A percentile compares a stretch with the other conserved stretches of the same genome.
Conservation (phyloP, 2,888 invertebrate species). For the Perdita meconis region DNA sequence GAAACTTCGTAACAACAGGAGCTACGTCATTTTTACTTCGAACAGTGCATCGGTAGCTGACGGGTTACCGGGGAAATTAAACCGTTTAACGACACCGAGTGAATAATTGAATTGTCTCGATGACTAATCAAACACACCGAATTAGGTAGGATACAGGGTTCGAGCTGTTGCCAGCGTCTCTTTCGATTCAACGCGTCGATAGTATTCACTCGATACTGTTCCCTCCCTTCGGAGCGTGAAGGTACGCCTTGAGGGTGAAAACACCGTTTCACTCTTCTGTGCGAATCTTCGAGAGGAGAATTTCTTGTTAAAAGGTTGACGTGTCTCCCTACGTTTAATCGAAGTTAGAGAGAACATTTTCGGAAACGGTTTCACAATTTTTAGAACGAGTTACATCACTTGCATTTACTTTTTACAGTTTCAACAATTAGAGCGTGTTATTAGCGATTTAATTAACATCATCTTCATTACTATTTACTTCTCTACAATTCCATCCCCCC, state of each 20-base stretch:
- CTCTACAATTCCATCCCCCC: too few species aligned
- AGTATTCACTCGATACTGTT: slow-evolving; percentile 6
- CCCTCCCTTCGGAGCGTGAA: background rate
- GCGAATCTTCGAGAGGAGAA: background rate
- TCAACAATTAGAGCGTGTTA: too few species aligned
- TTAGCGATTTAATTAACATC: too few species aligned
- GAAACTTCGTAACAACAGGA: too few species aligned
- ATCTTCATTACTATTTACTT: too few species aligned
- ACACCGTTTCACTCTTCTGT: slow-evolving; percentile 9
- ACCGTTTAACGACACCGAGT: slow-evolving; percentile 23
- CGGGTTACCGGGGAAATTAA: background rate
- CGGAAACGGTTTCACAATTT: too few species aligned
- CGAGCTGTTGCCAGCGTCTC: slow-evolving; percentile 17
- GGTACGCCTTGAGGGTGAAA: slow-evolving; percentile 1
- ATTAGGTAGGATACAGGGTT: slow-evolving; percentile 23
- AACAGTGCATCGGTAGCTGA: background rate
- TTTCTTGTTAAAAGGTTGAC: slow-evolving; percentile 4
- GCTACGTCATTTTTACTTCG: too few species aligned
- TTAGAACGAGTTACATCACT: too few species aligned
- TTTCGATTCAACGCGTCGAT: slow-evolving; percentile 28
- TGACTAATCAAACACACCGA: slow-evolving; percentile 40
- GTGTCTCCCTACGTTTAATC: background rate
- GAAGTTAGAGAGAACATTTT: too few species aligned
- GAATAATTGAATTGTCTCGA: slow-evolving; percentile 31
- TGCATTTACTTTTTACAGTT: too few species aligned